Evolutionary conservation across 2,113 vertebrate genomes (phyloP).

Genomic region (Phylloscopus trochiloides): DNA sequence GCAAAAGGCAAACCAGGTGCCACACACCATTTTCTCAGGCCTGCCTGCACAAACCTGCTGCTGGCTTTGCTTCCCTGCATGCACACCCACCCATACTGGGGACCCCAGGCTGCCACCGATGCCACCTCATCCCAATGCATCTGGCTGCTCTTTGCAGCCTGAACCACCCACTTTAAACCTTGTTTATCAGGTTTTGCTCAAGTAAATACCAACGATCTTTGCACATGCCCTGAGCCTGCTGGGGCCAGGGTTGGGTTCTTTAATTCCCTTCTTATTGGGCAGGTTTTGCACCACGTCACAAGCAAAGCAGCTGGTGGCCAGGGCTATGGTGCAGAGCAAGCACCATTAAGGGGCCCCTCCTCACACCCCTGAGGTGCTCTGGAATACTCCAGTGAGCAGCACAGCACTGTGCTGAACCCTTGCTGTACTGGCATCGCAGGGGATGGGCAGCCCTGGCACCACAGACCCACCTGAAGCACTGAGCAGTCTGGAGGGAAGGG

Average conservation of each 20-base stretch:
- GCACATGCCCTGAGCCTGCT: fast-evolving
- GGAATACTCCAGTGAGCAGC: not conserved
- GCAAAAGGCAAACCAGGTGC: not conserved
- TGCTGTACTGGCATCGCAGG: fast-evolving
- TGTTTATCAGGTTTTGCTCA: not conserved
- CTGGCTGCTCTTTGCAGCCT: not conserved
- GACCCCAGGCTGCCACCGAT: fast-evolving
- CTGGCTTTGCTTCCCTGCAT: not conserved
- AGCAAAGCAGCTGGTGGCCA: not conserved
- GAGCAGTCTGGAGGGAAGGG: not conserved
- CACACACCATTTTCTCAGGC: not conserved
- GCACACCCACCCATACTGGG: fast-evolving
- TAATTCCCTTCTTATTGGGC: not conserved
- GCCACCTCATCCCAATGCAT: not conserved
- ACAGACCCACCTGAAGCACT: not conserved
- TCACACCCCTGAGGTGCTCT: fast-evolving
- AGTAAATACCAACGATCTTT: not conserved
- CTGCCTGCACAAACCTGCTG: fast-evolving
- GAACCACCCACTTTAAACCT: not conserved
- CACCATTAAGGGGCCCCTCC: fast-evolving
- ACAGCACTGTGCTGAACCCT: fast-evolving
- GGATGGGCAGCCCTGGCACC: not conserved
- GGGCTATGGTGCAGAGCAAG: not conserved
- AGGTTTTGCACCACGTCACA: fast-evolving
- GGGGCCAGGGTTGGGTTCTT: not conserved